These are phyloP conservation scores for Ovis canadensis DNA, from an alignment of 2,113 vertebrate genomes.

Conservation along the genomic window DNA sequence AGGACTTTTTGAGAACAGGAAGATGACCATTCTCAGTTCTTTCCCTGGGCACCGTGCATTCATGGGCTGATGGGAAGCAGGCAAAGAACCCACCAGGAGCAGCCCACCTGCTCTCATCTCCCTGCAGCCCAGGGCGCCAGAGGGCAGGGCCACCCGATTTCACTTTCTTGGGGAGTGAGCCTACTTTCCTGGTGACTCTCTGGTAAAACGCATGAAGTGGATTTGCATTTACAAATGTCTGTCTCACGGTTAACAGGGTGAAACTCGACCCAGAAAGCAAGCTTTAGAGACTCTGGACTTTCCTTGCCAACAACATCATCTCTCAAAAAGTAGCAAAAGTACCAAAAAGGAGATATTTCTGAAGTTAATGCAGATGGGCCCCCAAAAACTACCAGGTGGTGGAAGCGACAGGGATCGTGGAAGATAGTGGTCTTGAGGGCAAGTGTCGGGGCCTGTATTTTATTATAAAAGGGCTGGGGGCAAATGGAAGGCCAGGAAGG, in stretches of 20 bases:
- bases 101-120: not conserved
- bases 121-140: not conserved
- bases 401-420: not conserved
- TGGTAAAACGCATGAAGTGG: not conserved
- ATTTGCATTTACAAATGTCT: not conserved
- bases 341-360: not conserved
- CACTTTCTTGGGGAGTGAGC: not conserved
- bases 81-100: not conserved
- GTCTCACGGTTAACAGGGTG: not conserved
- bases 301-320: not conserved
- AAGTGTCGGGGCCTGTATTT: not conserved
- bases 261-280: not conserved
- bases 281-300: not conserved
- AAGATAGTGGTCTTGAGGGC: not conserved
- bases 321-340: not conserved
- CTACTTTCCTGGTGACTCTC: not conserved
- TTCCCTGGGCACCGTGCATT: not conserved
- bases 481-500: not conserved
- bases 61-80: not conserved
- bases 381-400: not conserved
- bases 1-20: slow-evolving; percentile 1
- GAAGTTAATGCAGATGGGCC: not conserved
- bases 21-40: slow-evolving; percentile 33
- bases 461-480: not conserved
- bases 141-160: fast-evolving